Base-by-base conservation (phyloP, 2,113 vertebrate species). In the Hypanus sabinus region DNA sequence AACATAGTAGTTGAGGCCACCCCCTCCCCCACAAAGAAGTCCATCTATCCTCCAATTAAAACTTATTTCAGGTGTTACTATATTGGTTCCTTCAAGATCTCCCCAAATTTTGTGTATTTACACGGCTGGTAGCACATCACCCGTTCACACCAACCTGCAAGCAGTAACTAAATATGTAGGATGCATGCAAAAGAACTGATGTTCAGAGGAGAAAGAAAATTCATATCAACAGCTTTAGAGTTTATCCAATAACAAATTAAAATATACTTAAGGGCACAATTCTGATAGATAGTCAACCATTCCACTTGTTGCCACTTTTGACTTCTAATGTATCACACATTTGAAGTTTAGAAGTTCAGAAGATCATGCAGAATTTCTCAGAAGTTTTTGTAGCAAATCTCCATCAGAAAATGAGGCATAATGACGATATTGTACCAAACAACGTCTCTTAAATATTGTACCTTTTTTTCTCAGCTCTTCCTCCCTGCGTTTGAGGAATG, bases 401-500 rank as follows among this genome's bases (percentile, higher is more conserved):
- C 68, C 55, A 73, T 14, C 20, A 93, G 70, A 20, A 75, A 30
- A 7, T 27, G 7, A 24, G 12, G 20, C n/a, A 36, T 18, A 46
- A 27, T 88, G 16, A 68, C n/a, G 12, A 68, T 55, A 91, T 14
- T 65, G 22, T 30, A 55, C 38, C 77, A 80, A 87, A 11, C 38
- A 62, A 57, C 27, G 27, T 57, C 8, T 7, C 24, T 12, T 65
- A 38, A 24, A 4, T 94, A 6, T 24, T 0, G 55, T 96, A 99
- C 99, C 98, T 97, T 98, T 98, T 95, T 95, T 96, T 94, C 95
- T 98, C 68, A 95, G 94, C 3, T 98, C 98, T 33, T 94, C 94
- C 10, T 97, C 96, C 94, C 97, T 97, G 93, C 98, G 97, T 88
- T 97, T 98, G 70, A 99, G 96, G 95, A 98, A 98, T 0, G 99